Conservation (phyloP, 1,140 invertebrate genomes). For the Oedothorax gibbosus region DNA sequence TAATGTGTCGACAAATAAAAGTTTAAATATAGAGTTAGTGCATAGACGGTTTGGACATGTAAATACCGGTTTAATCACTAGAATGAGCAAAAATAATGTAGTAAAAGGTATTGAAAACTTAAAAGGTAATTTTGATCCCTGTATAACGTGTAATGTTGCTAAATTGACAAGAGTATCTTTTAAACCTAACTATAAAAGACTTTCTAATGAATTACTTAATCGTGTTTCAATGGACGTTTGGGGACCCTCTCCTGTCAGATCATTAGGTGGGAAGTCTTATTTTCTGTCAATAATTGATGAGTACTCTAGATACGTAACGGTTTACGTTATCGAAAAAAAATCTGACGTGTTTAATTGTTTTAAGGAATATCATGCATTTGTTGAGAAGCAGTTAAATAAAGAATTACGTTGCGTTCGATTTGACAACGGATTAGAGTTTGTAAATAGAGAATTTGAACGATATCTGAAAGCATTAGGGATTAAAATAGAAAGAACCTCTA, state of each 20-base stretch:
- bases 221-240: not conserved
- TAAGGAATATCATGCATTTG: conserved; percentile 44
- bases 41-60: not conserved
- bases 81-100: not conserved
- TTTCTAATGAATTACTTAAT: not conserved
- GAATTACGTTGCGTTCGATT: conserved; percentile 17
- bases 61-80: not conserved
- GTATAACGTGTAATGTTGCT: not conserved
- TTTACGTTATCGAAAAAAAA: conserved; percentile 63
- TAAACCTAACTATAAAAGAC: not conserved
- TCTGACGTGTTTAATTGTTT: conserved; percentile 66
- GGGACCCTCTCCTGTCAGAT: not conserved
- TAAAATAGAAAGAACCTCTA: conserved; percentile 68
- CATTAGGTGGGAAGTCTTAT: not conserved
- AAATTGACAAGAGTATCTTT: not conserved
- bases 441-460: conserved; percentile 21
- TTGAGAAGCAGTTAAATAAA: conserved; percentile 20
- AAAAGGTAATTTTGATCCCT: not conserved
- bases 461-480: not conserved
- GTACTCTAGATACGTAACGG: not conserved
- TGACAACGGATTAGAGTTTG: conserved; percentile 58
- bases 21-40: not conserved
- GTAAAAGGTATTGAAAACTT: not conserved
- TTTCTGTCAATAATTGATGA: conserved; percentile 1
- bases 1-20: not conserved